A percentile compares a stretch with the other conserved stretches of the same genome.
Conservation (phyloP, 2,888 invertebrate species). For the Endomychus coccineus region DNA sequence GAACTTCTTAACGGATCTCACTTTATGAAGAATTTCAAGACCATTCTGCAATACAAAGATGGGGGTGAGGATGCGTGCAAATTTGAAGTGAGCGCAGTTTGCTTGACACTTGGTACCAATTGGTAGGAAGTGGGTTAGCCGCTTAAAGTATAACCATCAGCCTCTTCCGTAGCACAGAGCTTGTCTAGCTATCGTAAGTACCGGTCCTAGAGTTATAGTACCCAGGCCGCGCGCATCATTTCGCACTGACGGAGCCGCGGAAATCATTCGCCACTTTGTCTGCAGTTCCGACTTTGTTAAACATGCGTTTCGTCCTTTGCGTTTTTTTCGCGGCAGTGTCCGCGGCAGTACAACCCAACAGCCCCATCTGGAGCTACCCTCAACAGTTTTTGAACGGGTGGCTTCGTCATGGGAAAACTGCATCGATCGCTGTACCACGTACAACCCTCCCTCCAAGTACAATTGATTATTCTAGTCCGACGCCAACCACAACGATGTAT, state of each 20-base stretch:
- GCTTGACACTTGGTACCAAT: slow-evolving; percentile 35
- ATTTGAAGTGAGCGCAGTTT: too few relatives aligned
- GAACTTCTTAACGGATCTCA: too few relatives aligned
- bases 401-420: background rate
- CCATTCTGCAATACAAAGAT: background rate
- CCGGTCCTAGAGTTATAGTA: too few relatives aligned
- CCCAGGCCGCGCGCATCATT: background rate
- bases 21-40: too few relatives aligned
- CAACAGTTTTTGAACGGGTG: slow-evolving; percentile 1
- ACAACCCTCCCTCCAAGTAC: background rate
- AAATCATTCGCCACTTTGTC: slow-evolving; percentile 20
- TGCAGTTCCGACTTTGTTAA: slow-evolving; percentile 22
- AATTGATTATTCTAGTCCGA: too few relatives aligned
- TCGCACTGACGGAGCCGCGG: slow-evolving; percentile 27
- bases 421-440: background rate
- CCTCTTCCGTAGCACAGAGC: slow-evolving; percentile 17
- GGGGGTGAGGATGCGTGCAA: background rate
- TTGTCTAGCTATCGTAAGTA: slow-evolving; percentile 14
- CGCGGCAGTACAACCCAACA: slow-evolving; percentile 9
- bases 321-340: slow-evolving; percentile 30
- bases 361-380: background rate
- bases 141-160: slow-evolving; percentile 30
- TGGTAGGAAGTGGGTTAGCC: slow-evolving; percentile 43
- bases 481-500: background rate
- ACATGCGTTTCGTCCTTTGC: slow-evolving; percentile 29